Base-by-base conservation (phyloP, 2,797 vertebrate genomes). In the Microtus californicus region DNA sequence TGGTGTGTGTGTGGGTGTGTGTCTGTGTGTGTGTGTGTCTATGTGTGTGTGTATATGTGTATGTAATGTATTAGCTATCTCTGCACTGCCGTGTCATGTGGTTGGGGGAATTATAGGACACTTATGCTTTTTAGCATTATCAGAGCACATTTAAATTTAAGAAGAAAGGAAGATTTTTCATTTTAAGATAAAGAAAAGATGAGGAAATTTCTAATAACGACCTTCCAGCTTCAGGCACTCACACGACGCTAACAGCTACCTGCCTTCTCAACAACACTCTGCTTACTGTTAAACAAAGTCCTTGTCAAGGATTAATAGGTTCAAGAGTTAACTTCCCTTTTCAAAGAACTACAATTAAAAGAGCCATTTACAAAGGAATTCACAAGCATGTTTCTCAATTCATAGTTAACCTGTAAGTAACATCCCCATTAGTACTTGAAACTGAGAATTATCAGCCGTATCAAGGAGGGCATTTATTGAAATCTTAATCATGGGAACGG, bases 291-390 rank as follows among this genome's bases (percentile, higher is more conserved):
- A 98, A 67, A 97, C 97, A 83, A 88, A 97, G 95, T 96, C 96
- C 94, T 97, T 98, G 98, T 98, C 98, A 98, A 98, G 98, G 98
- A 95, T 86, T 90, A 97, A 97, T 97, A 97, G 96, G 98, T 95
- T 95, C 97, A 93, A 97, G 94, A 97, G 96, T 97, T 98, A 97
- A 97, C 97, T 98, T 98, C 96, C 97, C 96, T 71, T 95, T 97
- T 82, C 90, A 97, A 98, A 96, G 90, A 95, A 89, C 89, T 96
- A 71, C 81, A 97, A 98, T 96, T 97, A 98, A 97, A 98, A 98
- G 93, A 97, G 73, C 29, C 43, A 95, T 92, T 98, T 97, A 96
- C 69, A 98, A 97, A 97, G 87, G 73, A 97, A 97, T 93, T 91
- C 95, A 92, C 76, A 97, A 61, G 95, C 94, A 96, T 73, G 87